phyloP scores from a whole-genome alignment of 2,797 vertebrate species.

The Syndactyla subalaris region DNA sequence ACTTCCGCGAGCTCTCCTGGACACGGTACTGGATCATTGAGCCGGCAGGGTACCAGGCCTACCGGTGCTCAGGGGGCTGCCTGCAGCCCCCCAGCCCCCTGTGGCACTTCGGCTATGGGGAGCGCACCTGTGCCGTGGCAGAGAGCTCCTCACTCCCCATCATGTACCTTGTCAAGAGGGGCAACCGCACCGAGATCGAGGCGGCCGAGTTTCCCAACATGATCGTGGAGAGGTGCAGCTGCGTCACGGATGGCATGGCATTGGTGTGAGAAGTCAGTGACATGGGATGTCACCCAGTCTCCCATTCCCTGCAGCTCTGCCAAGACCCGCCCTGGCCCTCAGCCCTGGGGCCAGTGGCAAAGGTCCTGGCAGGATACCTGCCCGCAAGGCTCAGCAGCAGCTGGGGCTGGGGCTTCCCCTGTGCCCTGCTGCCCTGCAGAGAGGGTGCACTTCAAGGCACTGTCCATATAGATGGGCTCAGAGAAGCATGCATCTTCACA shows the following conservation, averaged over 20 bases:
- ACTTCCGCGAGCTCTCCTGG: constrained; percentile 86
- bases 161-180: constrained; percentile 91
- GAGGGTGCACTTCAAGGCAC: neutral
- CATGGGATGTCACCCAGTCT: fast-evolving
- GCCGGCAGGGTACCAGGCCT: constrained; percentile 86
- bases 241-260: constrained; percentile 80
- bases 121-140: constrained; percentile 78
- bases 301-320: neutral
- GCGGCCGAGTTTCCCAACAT: constrained; percentile 91
- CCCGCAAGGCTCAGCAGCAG: neutral
- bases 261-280: constrained; percentile 68
- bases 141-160: constrained; percentile 87
- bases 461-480: neutral
- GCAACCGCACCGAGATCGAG: constrained; percentile 90
- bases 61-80: constrained; percentile 78
- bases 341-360: fast-evolving
- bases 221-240: constrained; percentile 87
- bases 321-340: neutral
- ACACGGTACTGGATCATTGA: constrained; percentile 89
- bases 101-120: constrained; percentile 77
- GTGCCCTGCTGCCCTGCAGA: fast-evolving
- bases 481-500: neutral
- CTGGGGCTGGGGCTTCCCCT: neutral
- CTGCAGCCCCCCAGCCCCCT: constrained; percentile 50
- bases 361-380: neutral